phyloP scores from a whole-genome alignment of 2,888 invertebrate species.

The Euproctis similis region DNA sequence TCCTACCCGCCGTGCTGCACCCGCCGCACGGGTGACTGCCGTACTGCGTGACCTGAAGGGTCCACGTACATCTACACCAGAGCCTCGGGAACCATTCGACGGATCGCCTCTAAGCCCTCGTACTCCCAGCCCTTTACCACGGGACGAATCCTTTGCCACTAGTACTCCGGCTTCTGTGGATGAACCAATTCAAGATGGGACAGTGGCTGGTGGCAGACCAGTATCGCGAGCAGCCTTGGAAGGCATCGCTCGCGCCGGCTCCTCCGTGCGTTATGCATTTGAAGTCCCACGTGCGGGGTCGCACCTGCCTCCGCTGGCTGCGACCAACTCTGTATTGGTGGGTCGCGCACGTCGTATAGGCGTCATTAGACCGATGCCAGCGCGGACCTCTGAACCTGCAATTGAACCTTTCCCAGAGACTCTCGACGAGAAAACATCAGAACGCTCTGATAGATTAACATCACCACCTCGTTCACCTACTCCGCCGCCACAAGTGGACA shows the following conservation, averaged over 20 bases:
- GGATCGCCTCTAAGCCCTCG: conserved; percentile 32
- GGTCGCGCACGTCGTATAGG: conserved; percentile 68
- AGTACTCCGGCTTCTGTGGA: conserved; percentile 32
- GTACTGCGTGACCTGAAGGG: conserved; percentile 52
- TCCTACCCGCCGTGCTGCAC: conserved; percentile 71
- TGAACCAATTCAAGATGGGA: not conserved
- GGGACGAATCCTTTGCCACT: conserved; percentile 73
- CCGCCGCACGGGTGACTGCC: conserved; percentile 65
- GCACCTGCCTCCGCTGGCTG: conserved; percentile 55
- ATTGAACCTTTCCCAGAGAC: conserved; percentile 26
- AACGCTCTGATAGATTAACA: conserved; percentile 21
- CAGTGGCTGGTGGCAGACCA: conserved; percentile 38
- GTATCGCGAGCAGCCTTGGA: conserved; percentile 79
- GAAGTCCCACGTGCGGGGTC: conserved; percentile 46
- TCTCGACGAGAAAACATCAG: conserved; percentile 20
- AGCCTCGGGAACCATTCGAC: conserved; percentile 31
- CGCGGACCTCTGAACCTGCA: conserved; percentile 23
- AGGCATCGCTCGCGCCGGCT: conserved; percentile 80
- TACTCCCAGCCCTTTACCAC: conserved; percentile 58
- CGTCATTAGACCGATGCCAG: conserved; percentile 74
- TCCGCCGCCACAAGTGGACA: conserved; percentile 41
- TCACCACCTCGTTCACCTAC: conserved; percentile 26
- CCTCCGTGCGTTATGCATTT: conserved; percentile 78
- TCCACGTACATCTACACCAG: conserved; percentile 48
- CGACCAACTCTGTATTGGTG: conserved; percentile 53